phyloP scores from a whole-genome alignment of 2,113 vertebrate species.

The Dipodomys merriami region DNA sequence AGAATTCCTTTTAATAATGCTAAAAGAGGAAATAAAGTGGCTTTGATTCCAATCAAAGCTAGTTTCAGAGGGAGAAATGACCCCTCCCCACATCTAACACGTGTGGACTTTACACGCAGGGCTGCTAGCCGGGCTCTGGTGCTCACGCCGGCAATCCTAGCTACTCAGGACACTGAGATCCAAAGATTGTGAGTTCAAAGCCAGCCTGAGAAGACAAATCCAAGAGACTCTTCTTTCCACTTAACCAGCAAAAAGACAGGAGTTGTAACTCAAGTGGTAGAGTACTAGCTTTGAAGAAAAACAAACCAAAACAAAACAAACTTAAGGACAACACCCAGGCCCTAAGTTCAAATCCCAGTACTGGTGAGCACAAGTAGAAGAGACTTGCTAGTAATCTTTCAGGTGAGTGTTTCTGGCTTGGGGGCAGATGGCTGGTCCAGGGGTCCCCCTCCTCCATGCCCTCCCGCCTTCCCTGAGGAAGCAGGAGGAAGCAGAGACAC shows the following conservation, averaged over 20 bases:
- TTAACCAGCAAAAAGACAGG: no score
- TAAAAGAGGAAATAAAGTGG: conserved; percentile 67
- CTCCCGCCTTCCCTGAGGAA: no score
- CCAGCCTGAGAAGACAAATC: no score
- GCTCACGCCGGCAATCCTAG: no score
- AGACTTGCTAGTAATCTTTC: conserved; percentile 68
- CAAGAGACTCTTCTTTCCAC: no score
- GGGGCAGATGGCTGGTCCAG: not conserved
- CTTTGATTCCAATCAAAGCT: conserved; percentile 56
- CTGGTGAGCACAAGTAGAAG: conserved; percentile 40
- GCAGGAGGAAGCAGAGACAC: not conserved
- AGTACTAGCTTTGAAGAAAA: no score
- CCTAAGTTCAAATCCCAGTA: no score
- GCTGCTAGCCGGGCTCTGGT: not conserved
- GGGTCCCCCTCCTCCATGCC: not conserved
- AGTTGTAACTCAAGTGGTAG: no score
- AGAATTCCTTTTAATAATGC: conserved; percentile 72
- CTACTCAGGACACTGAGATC: no score
- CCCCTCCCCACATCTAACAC: conserved; percentile 1
- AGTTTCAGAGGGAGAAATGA: not conserved
- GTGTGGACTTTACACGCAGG: conserved; percentile 76
- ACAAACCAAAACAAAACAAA: no score
- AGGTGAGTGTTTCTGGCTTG: conserved; percentile 6
- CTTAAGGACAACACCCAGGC: no score
- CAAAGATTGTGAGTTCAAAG: no score